Evolutionary conservation across 2,797 vertebrate genomes (phyloP).

Genomic region (Pseudochromis fuscus): DNA sequence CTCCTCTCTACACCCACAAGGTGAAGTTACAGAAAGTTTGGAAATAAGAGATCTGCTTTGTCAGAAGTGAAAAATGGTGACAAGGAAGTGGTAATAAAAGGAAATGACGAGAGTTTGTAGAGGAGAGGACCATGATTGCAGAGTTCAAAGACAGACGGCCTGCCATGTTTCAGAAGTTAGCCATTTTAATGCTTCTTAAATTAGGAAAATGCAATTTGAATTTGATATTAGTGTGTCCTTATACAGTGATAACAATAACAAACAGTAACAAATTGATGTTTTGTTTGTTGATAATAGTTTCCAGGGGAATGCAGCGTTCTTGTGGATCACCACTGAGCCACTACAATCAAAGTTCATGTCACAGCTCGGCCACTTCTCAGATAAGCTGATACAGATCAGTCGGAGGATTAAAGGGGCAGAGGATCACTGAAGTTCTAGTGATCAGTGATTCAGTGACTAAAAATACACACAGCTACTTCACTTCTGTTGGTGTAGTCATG

Average conservation of each 20-base stretch:
- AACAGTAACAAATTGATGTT: too few species aligned
- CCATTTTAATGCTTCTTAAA: neutral
- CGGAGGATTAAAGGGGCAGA: neutral
- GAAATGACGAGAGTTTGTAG: neutral
- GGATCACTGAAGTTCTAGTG: neutral
- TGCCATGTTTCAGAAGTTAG: neutral
- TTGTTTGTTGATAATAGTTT: neutral
- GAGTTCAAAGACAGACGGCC: conserved; percentile 15
- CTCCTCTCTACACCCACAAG: conserved; percentile 11
- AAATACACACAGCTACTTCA: neutral
- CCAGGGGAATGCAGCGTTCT: conserved; percentile 1
- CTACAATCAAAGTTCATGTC: conserved; percentile 3
- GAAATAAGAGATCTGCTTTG: conserved; percentile 10
- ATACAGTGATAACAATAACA: too few species aligned
- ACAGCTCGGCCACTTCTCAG: conserved; percentile 2
- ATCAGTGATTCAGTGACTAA: neutral
- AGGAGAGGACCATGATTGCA: conserved; percentile 8
- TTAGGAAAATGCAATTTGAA: neutral
- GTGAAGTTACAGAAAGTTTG: conserved; percentile 14
- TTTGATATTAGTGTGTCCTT: neutral
- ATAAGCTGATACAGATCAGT: neutral
- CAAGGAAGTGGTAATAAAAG: conserved; percentile 18
- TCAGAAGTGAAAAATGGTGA: neutral
- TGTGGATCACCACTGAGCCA: neutral
- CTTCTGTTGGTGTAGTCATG: neutral